These are phyloP conservation scores for Alauda arvensis DNA, from an alignment of 2,797 vertebrate genomes.

Conservation along the genomic window DNA sequence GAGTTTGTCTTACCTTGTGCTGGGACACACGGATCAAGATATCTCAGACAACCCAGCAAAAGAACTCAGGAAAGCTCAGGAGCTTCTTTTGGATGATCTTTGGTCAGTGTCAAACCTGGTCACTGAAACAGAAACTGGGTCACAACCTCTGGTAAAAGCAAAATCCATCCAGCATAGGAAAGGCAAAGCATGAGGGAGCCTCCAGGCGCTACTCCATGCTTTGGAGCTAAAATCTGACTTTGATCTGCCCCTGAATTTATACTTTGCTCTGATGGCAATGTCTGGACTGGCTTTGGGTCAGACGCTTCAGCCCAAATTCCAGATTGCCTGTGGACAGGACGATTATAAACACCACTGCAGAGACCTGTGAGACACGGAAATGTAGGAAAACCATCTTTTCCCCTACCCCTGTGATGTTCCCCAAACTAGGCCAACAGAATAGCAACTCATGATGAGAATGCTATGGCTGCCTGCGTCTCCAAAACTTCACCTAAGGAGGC, in stretches of 20 bases:
- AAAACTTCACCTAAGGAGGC: neutral
- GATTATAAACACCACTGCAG: rapidly evolving
- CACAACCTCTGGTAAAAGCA: neutral
- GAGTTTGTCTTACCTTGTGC: neutral
- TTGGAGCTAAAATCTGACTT: constrained; percentile 5
- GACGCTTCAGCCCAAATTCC: neutral
- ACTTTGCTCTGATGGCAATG: neutral
- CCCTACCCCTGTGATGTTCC: neutral
- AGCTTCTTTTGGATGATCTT: neutral
- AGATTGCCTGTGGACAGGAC: neutral
- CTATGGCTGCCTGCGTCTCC: neutral
- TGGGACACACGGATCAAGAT: neutral
- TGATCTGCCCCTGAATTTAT: constrained; percentile 21
- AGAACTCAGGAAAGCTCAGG: neutral
- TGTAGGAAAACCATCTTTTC: neutral
- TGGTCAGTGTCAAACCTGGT: neutral
- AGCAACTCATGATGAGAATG: neutral
- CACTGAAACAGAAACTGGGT: neutral
- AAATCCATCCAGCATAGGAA: neutral
- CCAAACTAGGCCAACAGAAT: neutral
- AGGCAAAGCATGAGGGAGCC: neutral
- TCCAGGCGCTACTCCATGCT: neutral
- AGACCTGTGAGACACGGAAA: neutral
- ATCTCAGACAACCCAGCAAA: neutral
- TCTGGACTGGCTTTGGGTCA: neutral